Conservation (phyloP, 2,113 vertebrate species). For the Osmerus eperlanus region DNA sequence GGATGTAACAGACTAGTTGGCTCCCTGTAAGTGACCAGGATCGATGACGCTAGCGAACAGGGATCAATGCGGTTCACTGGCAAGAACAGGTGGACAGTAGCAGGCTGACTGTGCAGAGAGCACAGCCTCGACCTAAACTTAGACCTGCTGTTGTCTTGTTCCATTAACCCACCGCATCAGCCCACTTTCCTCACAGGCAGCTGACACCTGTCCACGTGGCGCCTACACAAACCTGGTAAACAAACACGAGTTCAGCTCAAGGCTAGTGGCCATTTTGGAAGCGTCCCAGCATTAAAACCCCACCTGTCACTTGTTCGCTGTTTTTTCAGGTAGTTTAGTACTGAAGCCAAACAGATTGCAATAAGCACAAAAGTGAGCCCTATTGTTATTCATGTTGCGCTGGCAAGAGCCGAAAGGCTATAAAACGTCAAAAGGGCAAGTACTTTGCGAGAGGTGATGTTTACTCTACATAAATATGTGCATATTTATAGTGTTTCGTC, state of each 20-base stretch:
- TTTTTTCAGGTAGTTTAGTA: neutral
- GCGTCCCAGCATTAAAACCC: neutral
- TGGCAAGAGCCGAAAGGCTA: slow-evolving; percentile 15
- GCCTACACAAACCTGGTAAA: neutral
- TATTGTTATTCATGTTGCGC: slow-evolving; percentile 4
- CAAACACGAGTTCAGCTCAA: slow-evolving; percentile 10
- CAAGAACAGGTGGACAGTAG: slow-evolving; percentile 18
- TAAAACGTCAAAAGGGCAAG: slow-evolving; percentile 8
- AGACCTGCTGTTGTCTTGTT: neutral
- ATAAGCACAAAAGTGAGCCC: slow-evolving; percentile 3
- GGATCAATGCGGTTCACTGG: slow-evolving; percentile 34
- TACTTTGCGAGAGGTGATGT: neutral
- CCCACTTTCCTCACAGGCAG: neutral
- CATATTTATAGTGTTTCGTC: slow-evolving; percentile 3
- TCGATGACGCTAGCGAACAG: slow-evolving; percentile 30
- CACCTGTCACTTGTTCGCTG: slow-evolving; percentile 4
- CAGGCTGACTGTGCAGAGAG: slow-evolving; percentile 3
- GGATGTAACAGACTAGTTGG: slow-evolving; percentile 3
- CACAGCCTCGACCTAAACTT: slow-evolving; percentile 3
- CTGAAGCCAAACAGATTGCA: slow-evolving; percentile 16
- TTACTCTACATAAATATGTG: slow-evolving; percentile 3
- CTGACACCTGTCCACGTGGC: neutral
- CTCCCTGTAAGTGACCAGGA: slow-evolving; percentile 7
- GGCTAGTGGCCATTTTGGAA: slow-evolving; percentile 1
- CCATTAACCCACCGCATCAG: slow-evolving; percentile 7